Evolutionary conservation across 2,113 vertebrate species (phyloP), one percentile per base, ranked within the genome.

Genomic region (Meleagris gallopavo): DNA sequence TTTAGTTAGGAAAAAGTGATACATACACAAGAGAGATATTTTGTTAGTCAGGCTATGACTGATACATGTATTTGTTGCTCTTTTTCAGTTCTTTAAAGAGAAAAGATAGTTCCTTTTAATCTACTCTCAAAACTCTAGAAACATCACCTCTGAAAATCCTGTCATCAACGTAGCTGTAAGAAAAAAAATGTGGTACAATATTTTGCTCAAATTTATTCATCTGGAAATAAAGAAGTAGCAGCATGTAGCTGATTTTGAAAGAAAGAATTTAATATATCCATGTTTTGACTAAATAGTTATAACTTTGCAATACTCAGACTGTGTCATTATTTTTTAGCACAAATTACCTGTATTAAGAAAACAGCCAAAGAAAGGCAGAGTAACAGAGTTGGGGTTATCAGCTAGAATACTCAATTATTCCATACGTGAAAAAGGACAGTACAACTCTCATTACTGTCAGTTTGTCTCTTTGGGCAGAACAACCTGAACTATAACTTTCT

Each of bases 341-440:
- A 89, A 94, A 96, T 87, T 89, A 69, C 20, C 30, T 41, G 3
- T 48, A 79, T 92, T 95, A 88, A 79, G 7, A 90, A 76, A 43
- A 65, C 14, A 89, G 52, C 16, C 11, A 85, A 57, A 83, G 61
- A 74, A 83, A 93, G 72, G 52, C 32, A 90, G 64, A 93, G 64
- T 64, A 83, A 46, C 15, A 65, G 10, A 73, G 34, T 50, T 82
- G 30, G 66, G 41, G 16, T 90, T 90, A 87, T 70, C 74, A 87
- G 58, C 21, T 76, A 80, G 71, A 64, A 16, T 87, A 70, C 27
- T 94, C 70, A 85, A 60, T 89, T 87, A 89, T 50, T 84, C 22
- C 66, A 90, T 82, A 69, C 4, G 61, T 6, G 38, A 83, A 88
- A 86, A 91, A 74, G 46, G 41, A 71, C 91, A 66, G 40, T 57